Base-by-base conservation (phyloP, 2,888 invertebrate species). In the Nomada flava region DNA sequence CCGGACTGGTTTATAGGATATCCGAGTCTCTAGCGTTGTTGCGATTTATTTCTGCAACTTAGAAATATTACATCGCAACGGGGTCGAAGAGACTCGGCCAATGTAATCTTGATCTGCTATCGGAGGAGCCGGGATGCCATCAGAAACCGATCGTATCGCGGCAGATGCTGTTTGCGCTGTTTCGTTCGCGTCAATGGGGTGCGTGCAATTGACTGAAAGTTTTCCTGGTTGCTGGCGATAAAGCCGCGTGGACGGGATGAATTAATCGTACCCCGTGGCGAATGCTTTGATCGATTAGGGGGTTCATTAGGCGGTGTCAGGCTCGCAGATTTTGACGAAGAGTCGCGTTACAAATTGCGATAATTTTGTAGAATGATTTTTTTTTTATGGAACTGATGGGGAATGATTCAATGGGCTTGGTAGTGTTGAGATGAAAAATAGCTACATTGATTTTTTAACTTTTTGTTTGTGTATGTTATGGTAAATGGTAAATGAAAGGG, bases 11-110 rank as follows among this genome's bases (percentile, higher is more conserved):
- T 87, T 83, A 84, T 84, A 76, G 78, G 76, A 83, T 79, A 71
- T 68, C 76, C 75, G 36, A 67, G 55, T 11, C 50, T 55, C 72
- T 65, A 68, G 47, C 68, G 84, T 82, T 89, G 82, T 83, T 85
- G 86, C 85, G 79, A 84, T 83, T 87, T 80, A 82, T 87, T 84
- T 88, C 80, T 84, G 82, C 83, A 83, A 85, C 83, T 88, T 88
- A 82, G 89, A 88, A 85, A 84, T 88, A 87, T 86, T 88, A 82
- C 88, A 76, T 79, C 68, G 79, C 59, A 70, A 70, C 62, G 69
- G 29, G 42, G n/a, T 36, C 65, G 79, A 62, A 81, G 29, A 72
- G 78, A 63, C 74, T 67, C 73, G 72, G 53, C 55, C 69, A 73
- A 79, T 72, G 73, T 81, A 77, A 86, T 86, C 83, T 82, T 88